Conservation (phyloP, 1,140 invertebrate species). For the Platorchestia sp. region DNA sequence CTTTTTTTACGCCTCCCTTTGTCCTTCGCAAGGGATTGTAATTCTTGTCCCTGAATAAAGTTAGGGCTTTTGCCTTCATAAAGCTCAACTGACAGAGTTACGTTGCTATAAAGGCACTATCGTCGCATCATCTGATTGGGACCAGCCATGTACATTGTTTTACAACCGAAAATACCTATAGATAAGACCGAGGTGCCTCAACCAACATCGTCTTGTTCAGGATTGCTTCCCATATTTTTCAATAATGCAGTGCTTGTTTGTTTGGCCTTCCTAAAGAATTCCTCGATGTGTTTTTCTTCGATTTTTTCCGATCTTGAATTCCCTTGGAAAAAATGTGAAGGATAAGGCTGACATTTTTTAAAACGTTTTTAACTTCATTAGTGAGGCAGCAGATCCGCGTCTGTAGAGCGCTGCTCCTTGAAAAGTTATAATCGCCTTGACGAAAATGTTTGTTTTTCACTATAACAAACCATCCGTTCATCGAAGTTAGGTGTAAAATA, state of each 20-base stretch:
- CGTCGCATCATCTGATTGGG: slow-evolving; percentile 11
- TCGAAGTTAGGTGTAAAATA: too few species aligned
- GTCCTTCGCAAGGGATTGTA: background rate
- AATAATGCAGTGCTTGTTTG: background rate
- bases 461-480: too few species aligned
- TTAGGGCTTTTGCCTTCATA: slow-evolving; percentile 1
- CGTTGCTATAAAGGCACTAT: slow-evolving; percentile 38
- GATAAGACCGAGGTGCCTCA: background rate
- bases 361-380: background rate
- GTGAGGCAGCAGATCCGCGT: background rate
- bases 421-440: too few species aligned
- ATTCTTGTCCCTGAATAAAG: slow-evolving; percentile 30
- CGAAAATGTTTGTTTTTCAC: too few species aligned
- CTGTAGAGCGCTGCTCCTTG: too few species aligned
- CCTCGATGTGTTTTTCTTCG: background rate
- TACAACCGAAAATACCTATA: background rate
- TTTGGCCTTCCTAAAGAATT: background rate
- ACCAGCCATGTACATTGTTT: slow-evolving; percentile 31
- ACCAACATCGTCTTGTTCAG: background rate
- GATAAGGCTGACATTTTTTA: background rate
- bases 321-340: background rate
- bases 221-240: background rate
- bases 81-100: slow-evolving; percentile 12
- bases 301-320: background rate
- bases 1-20: background rate